phyloP scores from a whole-genome alignment of 2,797 vertebrate species.

The Ceryle rudis region DNA sequence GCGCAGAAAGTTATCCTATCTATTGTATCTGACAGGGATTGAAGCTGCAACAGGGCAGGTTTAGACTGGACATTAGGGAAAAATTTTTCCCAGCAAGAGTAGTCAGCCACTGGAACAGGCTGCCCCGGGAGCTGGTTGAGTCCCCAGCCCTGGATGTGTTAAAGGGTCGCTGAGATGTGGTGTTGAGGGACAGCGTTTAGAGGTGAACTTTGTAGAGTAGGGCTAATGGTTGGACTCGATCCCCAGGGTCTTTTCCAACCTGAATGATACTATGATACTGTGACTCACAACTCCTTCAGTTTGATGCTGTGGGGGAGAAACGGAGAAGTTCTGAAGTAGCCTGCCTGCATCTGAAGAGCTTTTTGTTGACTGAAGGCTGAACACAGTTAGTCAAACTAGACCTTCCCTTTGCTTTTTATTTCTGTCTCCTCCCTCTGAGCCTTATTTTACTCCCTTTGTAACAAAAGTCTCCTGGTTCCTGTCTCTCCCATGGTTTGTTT shows the following conservation, averaged over 20 bases:
- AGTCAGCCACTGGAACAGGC: no score
- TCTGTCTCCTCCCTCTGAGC: background rate
- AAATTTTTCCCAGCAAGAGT: no score
- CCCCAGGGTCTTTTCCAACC: no score
- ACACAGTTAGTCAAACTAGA: background rate
- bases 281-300: background rate
- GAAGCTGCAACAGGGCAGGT: no score
- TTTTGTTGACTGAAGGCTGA: background rate
- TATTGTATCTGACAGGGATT: background rate
- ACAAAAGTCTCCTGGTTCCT: background rate
- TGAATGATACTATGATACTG: no score
- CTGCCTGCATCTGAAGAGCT: background rate
- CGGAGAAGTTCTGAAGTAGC: background rate
- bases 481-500: background rate
- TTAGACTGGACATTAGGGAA: no score
- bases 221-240: no score
- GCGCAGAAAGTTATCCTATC: conserved; percentile 27
- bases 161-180: no score
- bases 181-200: no score
- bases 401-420: background rate
- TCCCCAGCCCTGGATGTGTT: no score
- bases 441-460: background rate
- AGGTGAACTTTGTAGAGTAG: no score
- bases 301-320: background rate
- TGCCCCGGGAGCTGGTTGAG: no score